A percentile compares a stretch with the other conserved stretches of the same genome.
Evolutionary conservation across 2,888 invertebrate species (phyloP).

Genomic region (Prosopocoilus inquinatus): DNA sequence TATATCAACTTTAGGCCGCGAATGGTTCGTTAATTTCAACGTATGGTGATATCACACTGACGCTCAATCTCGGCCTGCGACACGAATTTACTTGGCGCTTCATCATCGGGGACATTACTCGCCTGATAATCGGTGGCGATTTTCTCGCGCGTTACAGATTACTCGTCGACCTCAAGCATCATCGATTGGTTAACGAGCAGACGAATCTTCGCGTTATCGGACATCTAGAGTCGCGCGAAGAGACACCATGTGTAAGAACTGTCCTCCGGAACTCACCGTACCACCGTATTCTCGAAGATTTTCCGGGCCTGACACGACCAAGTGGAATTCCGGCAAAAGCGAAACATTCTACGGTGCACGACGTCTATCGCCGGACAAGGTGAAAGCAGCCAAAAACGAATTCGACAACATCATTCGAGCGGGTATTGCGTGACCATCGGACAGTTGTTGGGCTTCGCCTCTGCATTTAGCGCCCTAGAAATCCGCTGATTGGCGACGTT

Average conservation of each 20-base stretch:
- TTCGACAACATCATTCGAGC: conserved; percentile 31
- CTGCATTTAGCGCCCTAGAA: conserved; percentile 35
- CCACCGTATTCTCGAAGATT: too few relatives aligned
- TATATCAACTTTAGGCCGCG: background rate
- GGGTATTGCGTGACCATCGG: conserved; percentile 32
- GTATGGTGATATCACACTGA: background rate
- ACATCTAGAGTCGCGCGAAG: too few relatives aligned
- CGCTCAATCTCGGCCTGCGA: background rate
- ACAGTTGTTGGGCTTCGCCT: conserved; percentile 32
- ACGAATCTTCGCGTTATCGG: too few relatives aligned
- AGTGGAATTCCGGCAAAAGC: too few relatives aligned
- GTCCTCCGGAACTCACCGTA: too few relatives aligned
- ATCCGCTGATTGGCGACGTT: conserved; percentile 20
- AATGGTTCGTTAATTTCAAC: background rate
- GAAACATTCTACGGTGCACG: conserved; percentile 20
- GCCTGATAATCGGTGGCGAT: too few relatives aligned
- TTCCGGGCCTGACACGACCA: too few relatives aligned
- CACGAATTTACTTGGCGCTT: too few relatives aligned
- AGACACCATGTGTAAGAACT: too few relatives aligned
- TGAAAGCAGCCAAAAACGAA: conserved; percentile 28
- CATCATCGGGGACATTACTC: too few relatives aligned
- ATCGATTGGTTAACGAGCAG: too few relatives aligned
- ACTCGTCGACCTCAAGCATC: too few relatives aligned
- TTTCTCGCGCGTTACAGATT: background rate
- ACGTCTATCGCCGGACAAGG: conserved; percentile 33